phyloP scores from a whole-genome alignment of 2,888 invertebrate species.

The Caenorhabditis plicata region DNA sequence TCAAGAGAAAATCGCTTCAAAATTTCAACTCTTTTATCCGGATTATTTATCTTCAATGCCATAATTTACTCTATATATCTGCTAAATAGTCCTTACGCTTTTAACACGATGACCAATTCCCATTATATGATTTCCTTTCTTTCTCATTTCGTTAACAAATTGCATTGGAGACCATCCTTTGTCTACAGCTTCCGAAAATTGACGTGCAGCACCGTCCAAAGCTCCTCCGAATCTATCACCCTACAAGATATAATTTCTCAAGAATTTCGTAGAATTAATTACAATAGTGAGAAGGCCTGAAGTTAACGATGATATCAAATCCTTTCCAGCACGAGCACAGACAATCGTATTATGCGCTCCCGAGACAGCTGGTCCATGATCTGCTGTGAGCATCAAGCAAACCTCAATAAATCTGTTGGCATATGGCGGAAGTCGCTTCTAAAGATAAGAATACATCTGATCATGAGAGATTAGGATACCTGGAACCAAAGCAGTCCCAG shows the following conservation, averaged over 20 bases:
- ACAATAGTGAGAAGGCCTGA: conserved; percentile 90
- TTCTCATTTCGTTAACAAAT: conserved; percentile 95
- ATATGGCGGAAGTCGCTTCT: conserved; percentile 77
- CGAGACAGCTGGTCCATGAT: conserved; percentile 96
- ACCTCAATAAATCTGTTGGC: conserved; percentile 97
- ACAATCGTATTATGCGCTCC: conserved; percentile 76
- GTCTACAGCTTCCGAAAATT: conserved; percentile 95
- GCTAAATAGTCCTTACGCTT: conserved; percentile 69
- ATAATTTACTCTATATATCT: neutral
- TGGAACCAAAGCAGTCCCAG: conserved; percentile 98
- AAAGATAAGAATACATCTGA: conserved; percentile 1
- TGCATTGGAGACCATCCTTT: conserved; percentile 79
- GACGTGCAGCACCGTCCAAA: conserved; percentile 91
- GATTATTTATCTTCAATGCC: conserved; percentile 81
- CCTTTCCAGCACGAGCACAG: conserved; percentile 93
- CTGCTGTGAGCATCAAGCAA: conserved; percentile 96
- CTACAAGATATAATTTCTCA: neutral
- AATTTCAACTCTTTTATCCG: conserved; percentile 94
- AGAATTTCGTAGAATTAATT: too few species aligned
- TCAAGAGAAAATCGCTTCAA: conserved; percentile 89
- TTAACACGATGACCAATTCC: conserved; percentile 91
- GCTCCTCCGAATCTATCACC: conserved; percentile 94
- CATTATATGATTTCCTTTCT: conserved; percentile 96
- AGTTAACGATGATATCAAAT: conserved; percentile 90
- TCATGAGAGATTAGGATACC: conserved; percentile 68